Conservation (phyloP, 2,797 vertebrate genomes). For the Sebastes nivosus region DNA sequence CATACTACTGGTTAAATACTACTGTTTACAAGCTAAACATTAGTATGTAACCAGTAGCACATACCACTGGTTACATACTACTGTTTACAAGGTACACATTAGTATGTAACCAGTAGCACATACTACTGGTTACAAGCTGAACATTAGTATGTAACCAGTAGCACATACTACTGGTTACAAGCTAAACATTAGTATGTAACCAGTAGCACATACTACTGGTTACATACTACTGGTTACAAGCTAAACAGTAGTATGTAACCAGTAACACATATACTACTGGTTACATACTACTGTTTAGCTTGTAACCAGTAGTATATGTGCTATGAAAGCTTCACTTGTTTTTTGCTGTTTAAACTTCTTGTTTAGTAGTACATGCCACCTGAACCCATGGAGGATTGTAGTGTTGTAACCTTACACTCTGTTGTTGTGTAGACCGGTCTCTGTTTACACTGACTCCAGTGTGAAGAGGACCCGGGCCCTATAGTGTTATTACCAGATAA, state of each 20-base stretch:
- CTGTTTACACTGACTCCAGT: constrained; percentile 66
- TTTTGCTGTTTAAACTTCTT: neutral
- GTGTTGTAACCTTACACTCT: constrained; percentile 70
- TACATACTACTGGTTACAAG: too few species aligned
- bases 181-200: rapidly evolving
- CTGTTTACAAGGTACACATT: rapidly evolving
- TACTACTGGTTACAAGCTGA: too few species aligned
- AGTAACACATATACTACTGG: too few species aligned
- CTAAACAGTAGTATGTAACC: too few species aligned
- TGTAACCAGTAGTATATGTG: neutral
- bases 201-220: too few species aligned
- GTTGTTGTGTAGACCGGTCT: constrained; percentile 53
- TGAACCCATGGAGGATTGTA: constrained; percentile 45
- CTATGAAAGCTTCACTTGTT: neutral
- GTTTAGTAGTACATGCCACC: constrained; percentile 15
- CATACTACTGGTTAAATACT: too few species aligned
- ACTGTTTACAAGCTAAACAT: too few species aligned
- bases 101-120: rapidly evolving
- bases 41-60: too few species aligned
- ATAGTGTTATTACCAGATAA: constrained; percentile 42
- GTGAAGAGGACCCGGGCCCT: constrained; percentile 38
- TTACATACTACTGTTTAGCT: too few species aligned
- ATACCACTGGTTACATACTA: neutral
- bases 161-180: too few species aligned
- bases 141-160: too few species aligned